Conservation (phyloP, 2,113 vertebrate genomes). For the Alexandromys fortis region DNA sequence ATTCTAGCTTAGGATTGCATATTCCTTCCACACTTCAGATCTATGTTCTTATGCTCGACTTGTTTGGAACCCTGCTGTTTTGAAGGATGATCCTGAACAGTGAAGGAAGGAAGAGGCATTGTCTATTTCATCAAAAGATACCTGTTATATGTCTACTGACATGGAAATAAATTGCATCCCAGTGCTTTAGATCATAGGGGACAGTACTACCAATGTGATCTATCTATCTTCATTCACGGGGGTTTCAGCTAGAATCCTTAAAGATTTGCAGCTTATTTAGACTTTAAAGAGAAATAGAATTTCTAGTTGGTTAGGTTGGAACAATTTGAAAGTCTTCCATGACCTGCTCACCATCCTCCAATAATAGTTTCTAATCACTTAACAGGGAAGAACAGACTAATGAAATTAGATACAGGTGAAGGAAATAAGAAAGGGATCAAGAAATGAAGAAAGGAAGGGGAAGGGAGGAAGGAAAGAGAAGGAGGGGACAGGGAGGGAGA, state of each 20-base stretch:
- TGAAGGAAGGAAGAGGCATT: neutral
- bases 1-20: neutral
- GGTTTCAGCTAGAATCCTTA: neutral
- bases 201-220: too few relatives aligned
- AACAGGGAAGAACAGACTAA: neutral
- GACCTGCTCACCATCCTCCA: neutral
- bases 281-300: neutral
- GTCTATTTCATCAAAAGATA: neutral
- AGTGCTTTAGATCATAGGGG: slow-evolving; percentile 10
- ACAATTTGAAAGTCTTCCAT: neutral
- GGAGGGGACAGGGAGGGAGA: too few relatives aligned
- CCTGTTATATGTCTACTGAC: slow-evolving; percentile 19
- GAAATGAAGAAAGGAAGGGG: too few relatives aligned
- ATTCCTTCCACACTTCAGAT: neutral
- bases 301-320: neutral
- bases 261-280: slow-evolving; percentile 33
- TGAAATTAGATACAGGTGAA: neutral
- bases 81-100: neutral
- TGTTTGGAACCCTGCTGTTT: slow-evolving; percentile 6
- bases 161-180: slow-evolving; percentile 21
- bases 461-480: too few relatives aligned
- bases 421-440: neutral
- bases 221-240: neutral
- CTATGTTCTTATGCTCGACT: neutral
- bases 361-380: neutral